Evolutionary conservation across 2,797 vertebrate species (phyloP), one percentile per base, ranked within the genome.

Genomic region (Parambassis ranga): DNA sequence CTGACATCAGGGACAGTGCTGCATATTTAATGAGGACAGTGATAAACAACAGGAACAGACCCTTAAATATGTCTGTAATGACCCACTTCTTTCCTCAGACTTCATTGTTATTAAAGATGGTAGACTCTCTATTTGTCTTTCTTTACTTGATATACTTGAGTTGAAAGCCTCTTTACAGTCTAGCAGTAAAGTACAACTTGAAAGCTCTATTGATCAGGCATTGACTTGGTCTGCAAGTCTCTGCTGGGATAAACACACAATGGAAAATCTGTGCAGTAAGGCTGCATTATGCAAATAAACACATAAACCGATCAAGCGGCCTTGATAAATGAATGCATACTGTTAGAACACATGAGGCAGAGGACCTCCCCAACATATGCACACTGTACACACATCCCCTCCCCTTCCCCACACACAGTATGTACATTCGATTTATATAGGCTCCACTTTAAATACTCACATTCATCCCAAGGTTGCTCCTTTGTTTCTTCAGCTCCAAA

Each of bases 161-260:
- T 37, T 51, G 18, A 32, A 42, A 2, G 10, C 16, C 23, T 49
- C 37, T 47, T 26, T 35, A 18, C 35, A 7, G 51, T 18, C 67
- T 61, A 68, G 37, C 30, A 32, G 50, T 55, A 4, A 69, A 51
- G 27, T 26, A 11, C 31, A 62, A 10, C 27, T 43, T 23, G 10
- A 55, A 27, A 75, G 74, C 75, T 78, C 35, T 83, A 87, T 84
- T 52, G 82, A 88, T 86, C 71, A 52, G 42, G 10, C 28, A 52
- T 31, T 50, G 71, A 69, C 55, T 48, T 27, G 32, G 36, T 15
- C 48, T 52, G 27, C 10, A 42, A 26, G 43, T 41, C 59, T 56
- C 8, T 2, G 2, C 48, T 14, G 0, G 20, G 23, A 42, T n/a
- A 3, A 19, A 63, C 61, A 71, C 64, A 82, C 71, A 66, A 81